Percentiles rank a stretch among this genome's conserved stretches.
phyloP scores from a whole-genome alignment of 2,113 vertebrate genomes.

The Hymenochirus boettgeri region DNA sequence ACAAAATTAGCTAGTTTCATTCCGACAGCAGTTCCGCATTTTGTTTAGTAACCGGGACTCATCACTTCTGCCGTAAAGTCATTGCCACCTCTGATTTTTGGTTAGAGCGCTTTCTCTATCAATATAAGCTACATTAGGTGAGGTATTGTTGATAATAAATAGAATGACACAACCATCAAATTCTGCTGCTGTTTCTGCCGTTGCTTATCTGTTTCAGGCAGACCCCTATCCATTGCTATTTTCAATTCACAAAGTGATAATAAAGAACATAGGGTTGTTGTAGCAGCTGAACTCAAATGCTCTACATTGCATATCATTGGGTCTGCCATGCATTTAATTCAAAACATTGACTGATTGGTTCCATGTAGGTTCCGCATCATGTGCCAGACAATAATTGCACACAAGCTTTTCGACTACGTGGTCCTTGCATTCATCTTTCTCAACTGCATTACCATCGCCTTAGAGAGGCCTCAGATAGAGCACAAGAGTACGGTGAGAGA shows the following conservation, averaged over 20 bases:
- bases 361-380: constrained; percentile 81
- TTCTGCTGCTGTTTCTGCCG: constrained; percentile 3
- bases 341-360: constrained; percentile 4
- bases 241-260: constrained; percentile 4
- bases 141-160: too few relatives aligned
- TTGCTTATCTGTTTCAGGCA: constrained; percentile 9
- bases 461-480: constrained; percentile 94
- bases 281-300: not conserved
- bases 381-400: constrained; percentile 91
- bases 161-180: not conserved
- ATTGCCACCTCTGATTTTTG: too few relatives aligned
- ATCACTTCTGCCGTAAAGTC: too few relatives aligned
- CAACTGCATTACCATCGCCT: constrained; percentile 96
- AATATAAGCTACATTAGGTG: too few relatives aligned
- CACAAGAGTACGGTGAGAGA: constrained; percentile 87
- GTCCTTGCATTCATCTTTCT: constrained; percentile 96
- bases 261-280: not conserved
- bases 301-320: constrained; percentile 2
- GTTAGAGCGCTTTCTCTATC: too few relatives aligned
- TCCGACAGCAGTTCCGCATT: too few relatives aligned
- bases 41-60: too few relatives aligned
- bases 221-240: constrained; percentile 13
- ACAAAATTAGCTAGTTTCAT: too few relatives aligned
- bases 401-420: constrained; percentile 94
- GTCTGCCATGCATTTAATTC: not conserved